Base-by-base conservation (phyloP, 2,888 invertebrate genomes). In the Microctonus hyperodae region DNA sequence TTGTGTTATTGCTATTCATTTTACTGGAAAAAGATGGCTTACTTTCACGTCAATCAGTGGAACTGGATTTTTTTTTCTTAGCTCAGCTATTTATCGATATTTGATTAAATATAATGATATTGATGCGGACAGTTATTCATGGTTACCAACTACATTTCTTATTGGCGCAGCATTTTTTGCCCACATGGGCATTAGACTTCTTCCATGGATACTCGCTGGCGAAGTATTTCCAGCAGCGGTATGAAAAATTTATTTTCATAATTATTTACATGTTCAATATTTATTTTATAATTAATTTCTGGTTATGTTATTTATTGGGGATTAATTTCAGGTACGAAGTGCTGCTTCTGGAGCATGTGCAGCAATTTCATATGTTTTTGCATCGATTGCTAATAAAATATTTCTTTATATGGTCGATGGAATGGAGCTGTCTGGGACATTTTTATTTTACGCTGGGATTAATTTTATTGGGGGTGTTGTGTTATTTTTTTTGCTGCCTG, bases 191-290 rank as follows among this genome's bases (percentile, higher is more conserved):
- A 90, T 93, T 55, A 86, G 92, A 62, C 83, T 91, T 69, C 82
- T 94, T 53, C 93, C 94, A 0, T 94, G 94, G 94, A 89, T 94
- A 70, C 85, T 94, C 11, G 90, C 92, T 48, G 93, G 93, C 9
- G 94, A 94, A 85, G 91, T 93, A 69, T 83, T 81, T 55, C 78
- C 83, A 1, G 74, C 76, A 0, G 70, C 79, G 69, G 81, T 81
- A 63, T 28, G 69, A 44, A n/a, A 20, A 37, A 4, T 37, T 37
- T 6, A n/a, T n/a, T n/a, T n/a, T 37, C 0, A 13, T 37, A 13
- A 35, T 0, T n/a, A 37, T n/a, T n/a, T n/a, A n/a, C n/a, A n/a
- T n/a, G n/a, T n/a, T n/a, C n/a, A n/a, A n/a, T n/a, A n/a, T n/a
- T n/a, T n/a, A n/a, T n/a, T n/a, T n/a, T n/a, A n/a, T n/a, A n/a